phyloP scores from a whole-genome alignment of 2,797 vertebrate species.

The Betta splendens region DNA sequence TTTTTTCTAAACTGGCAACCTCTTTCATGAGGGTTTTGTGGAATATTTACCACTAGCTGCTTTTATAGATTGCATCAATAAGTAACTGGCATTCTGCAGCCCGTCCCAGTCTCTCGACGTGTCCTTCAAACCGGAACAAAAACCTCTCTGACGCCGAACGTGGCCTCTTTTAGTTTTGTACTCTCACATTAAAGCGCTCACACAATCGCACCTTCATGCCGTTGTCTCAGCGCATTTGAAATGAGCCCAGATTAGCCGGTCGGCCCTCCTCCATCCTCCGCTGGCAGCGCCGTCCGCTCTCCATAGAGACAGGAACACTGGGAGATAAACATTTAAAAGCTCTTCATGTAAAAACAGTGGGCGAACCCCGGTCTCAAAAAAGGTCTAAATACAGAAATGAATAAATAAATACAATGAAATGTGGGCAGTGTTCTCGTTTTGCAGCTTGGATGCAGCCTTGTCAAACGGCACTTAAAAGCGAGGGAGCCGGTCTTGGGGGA shows the following conservation, averaged over 20 bases:
- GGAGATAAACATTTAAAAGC: conserved; percentile 79
- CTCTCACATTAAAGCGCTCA: conserved; percentile 47
- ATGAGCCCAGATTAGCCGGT: conserved; percentile 71
- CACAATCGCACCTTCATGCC: conserved; percentile 48
- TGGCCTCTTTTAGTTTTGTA: conserved; percentile 23
- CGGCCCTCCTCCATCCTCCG: conserved; percentile 69
- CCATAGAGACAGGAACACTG: conserved; percentile 62
- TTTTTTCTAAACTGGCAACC: conserved; percentile 55
- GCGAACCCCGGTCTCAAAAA: conserved; percentile 64
- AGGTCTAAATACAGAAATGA: conserved; percentile 79
- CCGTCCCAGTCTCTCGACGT: conserved; percentile 15
- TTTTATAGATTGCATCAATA: conserved; percentile 69
- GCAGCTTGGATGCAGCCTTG: conserved; percentile 78
- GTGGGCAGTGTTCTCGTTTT: conserved; percentile 76
- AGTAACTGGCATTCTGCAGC: conserved; percentile 56
- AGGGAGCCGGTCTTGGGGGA: conserved; percentile 73
- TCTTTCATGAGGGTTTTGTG: conserved; percentile 71
- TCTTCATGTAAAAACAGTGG: conserved; percentile 75
- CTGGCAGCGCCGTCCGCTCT: conserved; percentile 63
- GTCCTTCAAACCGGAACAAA: conserved; percentile 50
- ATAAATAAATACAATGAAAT: conserved; percentile 84
- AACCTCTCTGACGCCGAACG: conserved; percentile 12
- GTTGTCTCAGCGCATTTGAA: conserved; percentile 55
- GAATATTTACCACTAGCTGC: conserved; percentile 70
- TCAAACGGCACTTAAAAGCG: conserved; percentile 80